These are phyloP conservation scores for Habropoda laboriosa DNA, from an alignment of 1,140 invertebrate species.

Conservation along the genomic window DNA sequence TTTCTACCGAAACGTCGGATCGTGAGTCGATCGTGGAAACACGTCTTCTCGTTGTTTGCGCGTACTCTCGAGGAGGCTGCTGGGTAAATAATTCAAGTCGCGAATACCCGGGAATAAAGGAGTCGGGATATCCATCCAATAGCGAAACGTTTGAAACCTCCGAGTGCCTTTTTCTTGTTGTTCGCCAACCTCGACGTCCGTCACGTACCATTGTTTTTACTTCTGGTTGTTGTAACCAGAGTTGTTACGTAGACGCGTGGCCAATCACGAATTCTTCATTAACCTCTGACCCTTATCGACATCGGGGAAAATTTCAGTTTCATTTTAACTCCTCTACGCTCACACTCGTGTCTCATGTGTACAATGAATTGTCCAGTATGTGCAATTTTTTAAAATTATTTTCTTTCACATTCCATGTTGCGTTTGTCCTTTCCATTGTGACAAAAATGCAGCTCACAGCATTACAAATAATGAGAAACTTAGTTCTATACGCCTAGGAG, in stretches of 20 bases:
- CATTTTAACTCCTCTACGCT: too few species aligned
- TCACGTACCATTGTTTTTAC: constrained; percentile 35
- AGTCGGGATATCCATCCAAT: constrained; percentile 26
- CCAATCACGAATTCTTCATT: background rate
- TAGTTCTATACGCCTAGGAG: too few species aligned
- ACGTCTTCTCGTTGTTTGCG: constrained; percentile 45
- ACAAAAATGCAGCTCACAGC: too few species aligned
- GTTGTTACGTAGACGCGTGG: background rate
- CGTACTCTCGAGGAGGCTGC: background rate
- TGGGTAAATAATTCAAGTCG: constrained; percentile 63
- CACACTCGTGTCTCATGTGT: too few species aligned
- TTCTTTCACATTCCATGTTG: too few species aligned
- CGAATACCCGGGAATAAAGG: constrained; percentile 58
- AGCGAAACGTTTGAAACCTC: constrained; percentile 48
- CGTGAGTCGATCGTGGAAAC: constrained; percentile 48
- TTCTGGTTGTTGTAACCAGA: background rate
- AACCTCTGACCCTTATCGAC: too few species aligned
- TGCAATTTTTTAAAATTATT: too few species aligned
- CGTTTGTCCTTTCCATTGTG: too few species aligned
- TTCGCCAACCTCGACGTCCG: background rate
- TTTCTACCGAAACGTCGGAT: constrained; percentile 31
- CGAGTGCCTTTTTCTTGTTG: constrained; percentile 31
- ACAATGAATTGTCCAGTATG: too few species aligned
- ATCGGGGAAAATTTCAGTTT: too few species aligned
- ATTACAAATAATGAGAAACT: too few species aligned